These are phyloP conservation scores for Microcaecilia unicolor DNA, from an alignment of 2,797 vertebrate species.

Conservation along the genomic window DNA sequence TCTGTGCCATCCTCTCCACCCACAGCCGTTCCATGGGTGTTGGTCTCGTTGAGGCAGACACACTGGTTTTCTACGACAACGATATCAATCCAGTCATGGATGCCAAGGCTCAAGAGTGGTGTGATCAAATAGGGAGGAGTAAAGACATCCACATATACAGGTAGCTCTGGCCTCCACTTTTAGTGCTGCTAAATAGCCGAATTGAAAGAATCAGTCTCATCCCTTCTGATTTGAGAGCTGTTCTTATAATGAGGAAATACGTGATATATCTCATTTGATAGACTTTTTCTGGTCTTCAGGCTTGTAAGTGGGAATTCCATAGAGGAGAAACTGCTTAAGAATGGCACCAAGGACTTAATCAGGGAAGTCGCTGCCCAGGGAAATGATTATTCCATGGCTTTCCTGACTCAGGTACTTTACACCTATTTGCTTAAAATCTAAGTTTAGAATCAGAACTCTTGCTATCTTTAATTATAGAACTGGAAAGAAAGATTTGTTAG, in stretches of 20 bases:
- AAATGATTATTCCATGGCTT: conserved; percentile 79
- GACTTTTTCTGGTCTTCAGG: conserved; percentile 37
- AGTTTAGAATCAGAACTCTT: no score
- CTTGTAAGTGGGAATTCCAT: conserved; percentile 83
- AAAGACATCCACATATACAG: conserved; percentile 86
- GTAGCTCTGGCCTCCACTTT: conserved; percentile 37
- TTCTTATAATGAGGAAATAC: no score
- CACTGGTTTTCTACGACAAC: conserved; percentile 81
- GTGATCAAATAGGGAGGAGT: conserved; percentile 74
- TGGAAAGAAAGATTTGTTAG: no score
- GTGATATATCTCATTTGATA: no score
- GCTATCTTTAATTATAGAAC: no score
- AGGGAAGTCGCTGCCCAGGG: conserved; percentile 87
- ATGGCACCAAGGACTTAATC: conserved; percentile 84
- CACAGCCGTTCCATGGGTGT: conserved; percentile 72
- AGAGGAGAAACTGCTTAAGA: conserved; percentile 83
- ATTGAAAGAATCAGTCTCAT: no score
- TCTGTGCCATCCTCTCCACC: conserved; percentile 79
- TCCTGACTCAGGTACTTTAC: conserved; percentile 76
- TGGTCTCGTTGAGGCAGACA: conserved; percentile 73
- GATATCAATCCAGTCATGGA: conserved; percentile 86
- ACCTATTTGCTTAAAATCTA: no score
- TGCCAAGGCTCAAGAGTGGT: conserved; percentile 78
- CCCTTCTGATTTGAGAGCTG: no score
- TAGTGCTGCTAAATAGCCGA: no score